Percentiles rank a stretch among this genome's conserved stretches.
Conservation (phyloP, 37 sponge, comb jelly and placozoan species). For the Halisarca cf. caerulea region DNA sequence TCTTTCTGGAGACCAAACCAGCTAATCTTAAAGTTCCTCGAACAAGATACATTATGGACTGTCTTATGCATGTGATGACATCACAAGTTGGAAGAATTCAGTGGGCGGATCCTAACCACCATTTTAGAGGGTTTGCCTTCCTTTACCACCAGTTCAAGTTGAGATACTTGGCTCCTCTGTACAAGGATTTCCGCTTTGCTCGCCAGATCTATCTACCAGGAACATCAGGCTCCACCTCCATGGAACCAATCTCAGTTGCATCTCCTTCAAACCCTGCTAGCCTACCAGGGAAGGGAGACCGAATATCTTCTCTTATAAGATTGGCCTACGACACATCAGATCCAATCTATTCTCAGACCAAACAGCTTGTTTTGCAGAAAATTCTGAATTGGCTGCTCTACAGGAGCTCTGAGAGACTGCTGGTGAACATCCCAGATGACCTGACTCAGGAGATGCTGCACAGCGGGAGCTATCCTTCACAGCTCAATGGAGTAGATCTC, state of each 20-base stretch:
- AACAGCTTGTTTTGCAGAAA: constrained; percentile 41
- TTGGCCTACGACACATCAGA: constrained; percentile 59
- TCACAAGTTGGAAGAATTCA: constrained; percentile 61
- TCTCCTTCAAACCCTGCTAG: background rate
- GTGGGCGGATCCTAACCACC: constrained; percentile 66
- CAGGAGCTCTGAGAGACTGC: background rate
- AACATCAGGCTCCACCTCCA: background rate
- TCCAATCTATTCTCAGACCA: constrained; percentile 41
- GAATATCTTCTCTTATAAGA: constrained; percentile 48
- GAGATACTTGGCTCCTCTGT: constrained; percentile 78
- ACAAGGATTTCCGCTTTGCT: constrained; percentile 58
- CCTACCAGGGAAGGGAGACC: constrained; percentile 13
- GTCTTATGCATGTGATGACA: background rate
- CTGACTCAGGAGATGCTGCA: constrained; percentile 15
- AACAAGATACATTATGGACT: background rate
- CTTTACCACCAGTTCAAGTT: constrained; percentile 87
- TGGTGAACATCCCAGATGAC: background rate
- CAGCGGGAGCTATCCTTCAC: background rate
- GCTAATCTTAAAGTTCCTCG: constrained; percentile 3
- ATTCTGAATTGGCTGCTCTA: constrained; percentile 57
- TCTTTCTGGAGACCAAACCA: constrained; percentile 2
- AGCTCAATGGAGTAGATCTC: constrained; percentile 46
- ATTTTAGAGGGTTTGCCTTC: constrained; percentile 73
- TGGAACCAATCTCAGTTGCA: background rate
- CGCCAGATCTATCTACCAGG: constrained; percentile 45